Base-by-base conservation (phyloP, 2,888 invertebrate species). In the Hyalella azteca region DNA sequence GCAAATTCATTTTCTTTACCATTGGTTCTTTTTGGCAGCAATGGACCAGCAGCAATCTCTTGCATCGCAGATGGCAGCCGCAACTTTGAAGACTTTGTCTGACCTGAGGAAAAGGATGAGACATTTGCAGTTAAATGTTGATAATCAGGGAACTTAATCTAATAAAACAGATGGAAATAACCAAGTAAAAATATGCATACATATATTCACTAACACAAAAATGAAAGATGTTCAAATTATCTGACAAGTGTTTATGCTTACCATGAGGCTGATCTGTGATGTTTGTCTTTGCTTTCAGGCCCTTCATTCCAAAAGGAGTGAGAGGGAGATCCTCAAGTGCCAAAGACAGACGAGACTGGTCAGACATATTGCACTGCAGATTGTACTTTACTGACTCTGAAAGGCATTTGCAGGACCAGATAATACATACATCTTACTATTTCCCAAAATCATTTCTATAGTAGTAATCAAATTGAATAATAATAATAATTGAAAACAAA, bases 241-340 rank as follows among this genome's bases (percentile, higher is more conserved):
- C 54, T 9, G 3, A 26, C 15, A 26, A 29, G 22, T 11, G 5
- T 15, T 36, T 19, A 60, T 4, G 22, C 36, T 60, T 36, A 3
- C 29, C 4, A 15, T 5, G 36, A 60, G 9, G 32, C 9, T 19
- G 15, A 36, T 36, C 7, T 60, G 60, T 15, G 19, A 36, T 7
- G 60, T 45, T 15, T 11, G 45, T 15, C 45, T 11, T 45, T 15
- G 15, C 11, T 15, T 45, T 45, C 45, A 45, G 36, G 15, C 60
- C 36, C 22, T 59, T 81, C 83, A 83, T 83, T 19, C 83, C 83
- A 80, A 83, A 80, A 11, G 83, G 83, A 32, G 80, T 83, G 15
- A 83, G 78, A 15, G 83, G 83, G 15, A 83, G 77, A 45, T 81
- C 78, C 22, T 78, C 81, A 73, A 81, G 50, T 54, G 78, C 83